Base-by-base conservation (phyloP, 2,797 vertebrate species). In the Lerista edwardsae region DNA sequence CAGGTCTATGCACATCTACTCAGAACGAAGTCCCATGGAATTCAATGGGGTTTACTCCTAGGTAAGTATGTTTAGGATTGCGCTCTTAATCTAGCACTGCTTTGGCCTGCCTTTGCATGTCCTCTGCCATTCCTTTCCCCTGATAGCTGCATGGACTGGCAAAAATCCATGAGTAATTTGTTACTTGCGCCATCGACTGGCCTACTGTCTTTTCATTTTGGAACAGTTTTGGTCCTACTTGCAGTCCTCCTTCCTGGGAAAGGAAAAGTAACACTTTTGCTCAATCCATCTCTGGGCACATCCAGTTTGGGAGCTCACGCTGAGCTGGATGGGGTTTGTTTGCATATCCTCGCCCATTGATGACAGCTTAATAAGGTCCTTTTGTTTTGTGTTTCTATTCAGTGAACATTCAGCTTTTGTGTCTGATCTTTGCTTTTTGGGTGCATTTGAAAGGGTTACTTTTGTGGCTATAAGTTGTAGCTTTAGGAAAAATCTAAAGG, bases 341-440 rank as follows among this genome's bases (percentile, higher is more conserved):
- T 11, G 77, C 86, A 67, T 90, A 91, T 90, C 47, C 87, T 92
- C 90, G 93, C 80, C 75, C 86, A 67, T 81, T 91, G 92, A 90
- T 91, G 92, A 93, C 89, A 88, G 91, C 93, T 94, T 94, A 93
- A 95, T 94, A 93, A 94, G 92, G 87, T 90, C 83, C 89, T 95
- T 80, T 89, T 92, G 93, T 93, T 94, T 93, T 91, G 92, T 92
- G 88, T 93, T 95, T 93, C 93, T 92, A 86, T 95, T 93, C 92
- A 89, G 75, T 78, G 86, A 88, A 90, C 92, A 94, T 95, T 94
- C 72, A 31, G 86, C 91, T 93, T 93, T 95, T 95, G 94, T 95
- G 84, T 69, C 84, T 94, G 94, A 95, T 93, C 94, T 93, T 92
- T 91, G 89, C 85, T 92, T 93, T 82, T 80, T 78, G 69, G 85